phyloP scores from a whole-genome alignment of 2,113 vertebrate species.

The Toxostoma redivivum region DNA sequence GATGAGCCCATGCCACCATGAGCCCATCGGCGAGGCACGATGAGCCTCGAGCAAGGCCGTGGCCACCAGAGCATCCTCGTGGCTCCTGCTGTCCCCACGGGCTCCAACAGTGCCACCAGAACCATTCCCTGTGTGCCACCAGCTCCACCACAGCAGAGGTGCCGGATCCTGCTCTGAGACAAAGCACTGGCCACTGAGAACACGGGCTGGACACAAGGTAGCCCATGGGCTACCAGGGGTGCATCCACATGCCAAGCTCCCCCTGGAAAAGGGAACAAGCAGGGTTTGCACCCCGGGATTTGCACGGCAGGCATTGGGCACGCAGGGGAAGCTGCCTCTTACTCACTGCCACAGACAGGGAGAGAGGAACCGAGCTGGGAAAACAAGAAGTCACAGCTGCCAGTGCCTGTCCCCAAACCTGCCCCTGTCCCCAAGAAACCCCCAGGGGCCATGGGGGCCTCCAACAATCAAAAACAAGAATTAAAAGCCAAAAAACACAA shows the following conservation, averaged over 20 bases:
- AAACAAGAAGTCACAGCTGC: background rate
- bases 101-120: background rate
- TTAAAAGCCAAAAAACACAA: too few species aligned
- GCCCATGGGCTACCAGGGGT: accelerated
- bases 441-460: background rate
- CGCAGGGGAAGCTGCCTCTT: background rate
- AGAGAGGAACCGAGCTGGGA: slow-evolving; percentile 17
- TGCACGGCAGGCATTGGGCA: background rate
- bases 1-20: background rate
- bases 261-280: background rate
- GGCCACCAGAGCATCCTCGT: accelerated
- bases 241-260: accelerated
- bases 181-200: accelerated
- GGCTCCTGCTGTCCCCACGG: accelerated
- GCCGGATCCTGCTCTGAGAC: accelerated
- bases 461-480: background rate
- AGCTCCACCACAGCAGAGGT: accelerated
- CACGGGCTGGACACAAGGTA: accelerated
- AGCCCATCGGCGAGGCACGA: accelerated
- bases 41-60: accelerated
- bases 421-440: background rate
- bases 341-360: background rate
- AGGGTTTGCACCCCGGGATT: background rate
- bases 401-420: background rate
- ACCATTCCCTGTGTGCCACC: accelerated